Evolutionary conservation across 2,888 invertebrate species (phyloP).

Genomic region (Sinhomidia bicolor): DNA sequence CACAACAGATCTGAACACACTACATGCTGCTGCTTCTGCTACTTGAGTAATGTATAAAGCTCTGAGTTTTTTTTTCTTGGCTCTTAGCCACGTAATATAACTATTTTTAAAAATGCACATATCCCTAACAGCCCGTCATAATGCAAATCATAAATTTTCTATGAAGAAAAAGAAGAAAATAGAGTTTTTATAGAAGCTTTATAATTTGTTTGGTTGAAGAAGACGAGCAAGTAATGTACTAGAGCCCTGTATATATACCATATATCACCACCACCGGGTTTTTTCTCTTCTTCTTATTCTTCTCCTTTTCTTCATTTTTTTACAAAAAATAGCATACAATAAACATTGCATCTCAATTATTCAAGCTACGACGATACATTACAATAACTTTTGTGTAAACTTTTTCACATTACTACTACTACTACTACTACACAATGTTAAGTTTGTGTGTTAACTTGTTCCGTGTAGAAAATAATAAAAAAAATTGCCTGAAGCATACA

Average conservation of each 20-base stretch:
- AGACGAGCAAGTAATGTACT: too few relatives aligned
- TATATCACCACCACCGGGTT: too few relatives aligned
- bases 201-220: not conserved
- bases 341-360: not conserved
- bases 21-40: not conserved
- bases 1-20: not conserved
- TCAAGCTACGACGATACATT: not conserved
- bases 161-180: not conserved
- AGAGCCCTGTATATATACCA: too few relatives aligned
- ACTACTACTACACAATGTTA: not conserved
- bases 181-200: not conserved
- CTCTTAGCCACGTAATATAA: constrained; percentile 18
- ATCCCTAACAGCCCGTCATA: not conserved
- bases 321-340: too few relatives aligned
- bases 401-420: not conserved
- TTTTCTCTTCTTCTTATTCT: too few relatives aligned
- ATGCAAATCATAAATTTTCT: constrained; percentile 33
- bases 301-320: not conserved
- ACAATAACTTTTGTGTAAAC: not conserved
- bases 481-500: too few relatives aligned
- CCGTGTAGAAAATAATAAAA: too few relatives aligned
- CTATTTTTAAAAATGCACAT: constrained; percentile 45
- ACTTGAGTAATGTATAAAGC: too few relatives aligned
- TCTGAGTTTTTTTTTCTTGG: constrained; percentile 2
- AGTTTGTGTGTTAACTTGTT: not conserved